Percentiles rank a stretch among this genome's conserved stretches.
phyloP scores from a whole-genome alignment of 1,140 invertebrate species.

The Caenorhabditis briggsae region DNA sequence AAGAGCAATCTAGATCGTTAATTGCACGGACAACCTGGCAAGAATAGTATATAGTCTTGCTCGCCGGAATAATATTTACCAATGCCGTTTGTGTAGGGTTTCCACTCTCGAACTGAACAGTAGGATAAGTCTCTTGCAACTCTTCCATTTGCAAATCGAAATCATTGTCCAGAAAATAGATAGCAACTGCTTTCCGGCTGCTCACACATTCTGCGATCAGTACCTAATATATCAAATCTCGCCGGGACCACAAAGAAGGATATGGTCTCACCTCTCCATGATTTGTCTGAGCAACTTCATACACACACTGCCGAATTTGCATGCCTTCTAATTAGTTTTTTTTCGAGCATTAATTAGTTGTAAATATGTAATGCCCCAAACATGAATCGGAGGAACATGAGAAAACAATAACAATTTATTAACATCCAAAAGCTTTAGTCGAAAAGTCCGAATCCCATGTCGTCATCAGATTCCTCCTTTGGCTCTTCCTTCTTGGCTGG shows the following conservation, averaged over 20 bases:
- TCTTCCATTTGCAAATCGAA: neutral
- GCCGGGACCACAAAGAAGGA: neutral
- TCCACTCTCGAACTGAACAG: neutral
- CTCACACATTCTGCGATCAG: constrained; percentile 25
- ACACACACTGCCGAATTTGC: constrained; percentile 18
- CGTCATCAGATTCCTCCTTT: constrained; percentile 77
- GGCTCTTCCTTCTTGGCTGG: constrained; percentile 70
- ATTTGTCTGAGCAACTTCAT: constrained; percentile 24
- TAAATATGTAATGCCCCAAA: constrained; percentile 27
- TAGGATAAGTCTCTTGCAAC: constrained; percentile 20
- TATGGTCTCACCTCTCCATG: constrained; percentile 16
- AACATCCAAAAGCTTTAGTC: constrained; percentile 63
- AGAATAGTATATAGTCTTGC: neutral
- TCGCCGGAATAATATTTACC: neutral
- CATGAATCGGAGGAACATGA: neutral
- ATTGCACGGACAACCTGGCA: constrained; percentile 6
- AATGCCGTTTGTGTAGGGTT: neutral
- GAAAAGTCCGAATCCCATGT: constrained; percentile 73
- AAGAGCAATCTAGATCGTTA: neutral
- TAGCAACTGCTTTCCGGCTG: constrained; percentile 8
- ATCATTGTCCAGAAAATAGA: constrained; percentile 22
- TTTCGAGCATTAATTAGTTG: neutral
- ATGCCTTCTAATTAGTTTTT: neutral
- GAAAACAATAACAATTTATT: constrained; percentile 62
- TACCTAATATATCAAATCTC: neutral